These are phyloP conservation scores for Chrysolina haemoptera DNA, from an alignment of 2,888 invertebrate species.

Conservation along the genomic window DNA sequence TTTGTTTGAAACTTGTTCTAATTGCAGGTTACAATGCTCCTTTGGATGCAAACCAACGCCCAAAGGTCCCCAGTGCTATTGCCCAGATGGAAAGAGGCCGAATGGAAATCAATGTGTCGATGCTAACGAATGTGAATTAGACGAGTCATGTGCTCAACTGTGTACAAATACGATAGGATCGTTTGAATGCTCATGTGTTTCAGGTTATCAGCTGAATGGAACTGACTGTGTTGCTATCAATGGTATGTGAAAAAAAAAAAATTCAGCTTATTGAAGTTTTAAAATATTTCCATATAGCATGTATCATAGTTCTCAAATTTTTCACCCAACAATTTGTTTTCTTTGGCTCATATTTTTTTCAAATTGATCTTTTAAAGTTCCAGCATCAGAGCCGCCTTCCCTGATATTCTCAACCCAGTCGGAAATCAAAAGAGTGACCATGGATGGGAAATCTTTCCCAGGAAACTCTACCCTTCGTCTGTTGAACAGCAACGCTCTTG, in stretches of 20 bases:
- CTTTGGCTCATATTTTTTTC: no score
- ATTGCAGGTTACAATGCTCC: constrained; percentile 58
- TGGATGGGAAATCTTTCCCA: constrained; percentile 71
- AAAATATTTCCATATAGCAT: no score
- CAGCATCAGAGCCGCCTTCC: constrained; percentile 75
- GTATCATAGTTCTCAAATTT: no score
- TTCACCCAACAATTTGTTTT: no score
- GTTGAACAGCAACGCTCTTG: constrained; percentile 72
- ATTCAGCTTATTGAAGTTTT: no score
- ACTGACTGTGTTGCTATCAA: constrained; percentile 79
- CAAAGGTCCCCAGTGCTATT: constrained; percentile 82
- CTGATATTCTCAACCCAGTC: constrained; percentile 80
- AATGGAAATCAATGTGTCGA: constrained; percentile 79
- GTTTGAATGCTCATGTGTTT: constrained; percentile 81
- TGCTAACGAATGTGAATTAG: constrained; percentile 83
- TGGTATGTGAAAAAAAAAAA: constrained; percentile 71
- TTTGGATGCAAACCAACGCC: constrained; percentile 81
- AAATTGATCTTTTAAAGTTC: constrained; percentile 71
- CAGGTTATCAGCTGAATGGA: constrained; percentile 77
- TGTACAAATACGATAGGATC: constrained; percentile 80
- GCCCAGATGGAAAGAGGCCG: constrained; percentile 78
- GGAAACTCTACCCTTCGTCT: constrained; percentile 67
- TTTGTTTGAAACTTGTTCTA: constrained; percentile 2
- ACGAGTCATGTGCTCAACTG: constrained; percentile 81
- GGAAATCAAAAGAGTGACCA: constrained; percentile 76